These are phyloP conservation scores for Microplitis mediator DNA, from an alignment of 1,140 invertebrate species.

Conservation along the genomic window DNA sequence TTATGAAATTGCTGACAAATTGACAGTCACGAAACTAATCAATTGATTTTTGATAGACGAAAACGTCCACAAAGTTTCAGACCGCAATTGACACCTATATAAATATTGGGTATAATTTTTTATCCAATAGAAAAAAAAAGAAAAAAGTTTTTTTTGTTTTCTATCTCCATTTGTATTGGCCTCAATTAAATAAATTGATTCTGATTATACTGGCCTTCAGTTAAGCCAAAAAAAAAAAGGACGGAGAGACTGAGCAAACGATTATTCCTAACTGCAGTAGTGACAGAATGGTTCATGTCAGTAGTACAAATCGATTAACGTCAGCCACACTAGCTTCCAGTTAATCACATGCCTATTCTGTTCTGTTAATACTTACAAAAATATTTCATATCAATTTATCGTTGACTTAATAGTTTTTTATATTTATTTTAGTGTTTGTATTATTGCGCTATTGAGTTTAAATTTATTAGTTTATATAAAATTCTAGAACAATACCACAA, in stretches of 20 bases:
- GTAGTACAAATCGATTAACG: constrained; percentile 26
- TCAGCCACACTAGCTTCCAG: neutral
- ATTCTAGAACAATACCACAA: too few species aligned
- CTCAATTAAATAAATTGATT: neutral
- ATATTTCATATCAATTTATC: neutral
- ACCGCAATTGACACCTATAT: neutral
- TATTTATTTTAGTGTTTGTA: neutral
- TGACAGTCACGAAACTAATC: too few species aligned
- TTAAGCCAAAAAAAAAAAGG: neutral
- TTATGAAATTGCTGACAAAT: too few species aligned
- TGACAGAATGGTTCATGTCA: constrained; percentile 15
- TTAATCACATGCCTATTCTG: neutral
- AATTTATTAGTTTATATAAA: too few species aligned
- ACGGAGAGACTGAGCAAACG: neutral
- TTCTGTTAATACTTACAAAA: neutral
- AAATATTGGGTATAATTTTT: neutral
- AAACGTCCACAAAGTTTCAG: neutral
- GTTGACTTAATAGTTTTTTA: neutral
- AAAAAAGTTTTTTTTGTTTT: neutral
- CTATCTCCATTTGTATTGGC: neutral
- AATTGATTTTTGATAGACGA: neutral
- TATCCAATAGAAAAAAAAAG: neutral
- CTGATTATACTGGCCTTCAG: neutral
- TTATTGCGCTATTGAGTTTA: too few species aligned
- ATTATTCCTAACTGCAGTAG: constrained; percentile 5